Percentiles rank a stretch among this genome's conserved stretches.
Evolutionary conservation across 2,888 invertebrate genomes (phyloP).

Genomic region (Antheraea yamamai): DNA sequence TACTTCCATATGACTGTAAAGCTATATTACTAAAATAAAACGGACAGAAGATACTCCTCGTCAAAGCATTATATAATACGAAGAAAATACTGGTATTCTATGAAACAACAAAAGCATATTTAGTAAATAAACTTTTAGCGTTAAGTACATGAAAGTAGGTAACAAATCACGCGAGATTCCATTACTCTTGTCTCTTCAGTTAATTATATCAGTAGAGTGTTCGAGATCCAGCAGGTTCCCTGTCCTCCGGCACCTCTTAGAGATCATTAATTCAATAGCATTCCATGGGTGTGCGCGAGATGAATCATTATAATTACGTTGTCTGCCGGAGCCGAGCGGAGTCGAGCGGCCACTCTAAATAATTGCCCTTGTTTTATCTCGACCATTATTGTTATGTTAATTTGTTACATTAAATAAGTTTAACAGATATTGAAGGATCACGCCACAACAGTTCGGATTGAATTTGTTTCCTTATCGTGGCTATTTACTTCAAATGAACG

Average conservation of each 20-base stretch:
- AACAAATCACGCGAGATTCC: neutral
- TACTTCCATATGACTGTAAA: too few relatives aligned
- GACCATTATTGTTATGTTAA: neutral
- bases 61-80: neutral
- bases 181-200: neutral
- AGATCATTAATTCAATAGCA: slow-evolving; percentile 46
- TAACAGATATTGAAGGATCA: neutral
- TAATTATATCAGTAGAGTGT: slow-evolving; percentile 10
- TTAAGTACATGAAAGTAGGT: neutral
- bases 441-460: neutral
- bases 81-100: neutral
- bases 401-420: neutral
- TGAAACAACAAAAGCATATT: neutral
- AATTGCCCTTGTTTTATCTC: slow-evolving; percentile 9
- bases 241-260: neutral
- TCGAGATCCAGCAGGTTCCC: slow-evolving; percentile 2
- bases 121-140: neutral
- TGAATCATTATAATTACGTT: slow-evolving; percentile 21
- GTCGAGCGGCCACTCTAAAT: slow-evolving; percentile 16
- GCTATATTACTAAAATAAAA: neutral
- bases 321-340: slow-evolving; percentile 4
- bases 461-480: neutral
- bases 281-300: slow-evolving; percentile 23
- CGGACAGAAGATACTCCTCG: neutral
- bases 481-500: too few relatives aligned